These are phyloP conservation scores for Sebastes matsubarae DNA, from an alignment of 2,797 vertebrate genomes.

Conservation along the genomic window DNA sequence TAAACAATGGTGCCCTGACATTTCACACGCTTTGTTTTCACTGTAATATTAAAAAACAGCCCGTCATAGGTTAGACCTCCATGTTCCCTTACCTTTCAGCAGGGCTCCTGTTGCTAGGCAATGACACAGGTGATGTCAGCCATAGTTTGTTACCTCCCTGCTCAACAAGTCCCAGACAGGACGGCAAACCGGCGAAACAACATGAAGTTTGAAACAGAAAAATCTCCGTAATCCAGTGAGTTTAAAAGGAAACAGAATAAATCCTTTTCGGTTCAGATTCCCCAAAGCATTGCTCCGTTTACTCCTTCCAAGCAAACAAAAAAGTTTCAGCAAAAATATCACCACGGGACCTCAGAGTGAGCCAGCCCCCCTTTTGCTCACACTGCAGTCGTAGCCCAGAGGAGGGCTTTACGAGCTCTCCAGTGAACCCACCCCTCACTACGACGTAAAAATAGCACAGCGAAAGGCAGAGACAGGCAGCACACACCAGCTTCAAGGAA, in stretches of 20 bases:
- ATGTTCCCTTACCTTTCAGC: slow-evolving; percentile 54
- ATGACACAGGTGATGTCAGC: slow-evolving; percentile 22
- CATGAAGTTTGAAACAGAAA: neutral
- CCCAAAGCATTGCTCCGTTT: neutral
- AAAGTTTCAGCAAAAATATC: slow-evolving; percentile 1
- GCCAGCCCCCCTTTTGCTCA: slow-evolving; percentile 2
- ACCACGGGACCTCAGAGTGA: slow-evolving; percentile 9
- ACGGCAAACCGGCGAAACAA: neutral
- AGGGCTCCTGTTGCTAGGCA: slow-evolving; percentile 23
- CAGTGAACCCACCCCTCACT: slow-evolving; percentile 43
- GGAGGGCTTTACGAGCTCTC: slow-evolving; percentile 22
- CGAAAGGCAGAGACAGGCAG: slow-evolving; percentile 16
- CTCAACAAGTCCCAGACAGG: neutral
- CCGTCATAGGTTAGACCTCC: neutral
- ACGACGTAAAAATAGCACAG: slow-evolving; percentile 48
- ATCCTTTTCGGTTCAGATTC: neutral
- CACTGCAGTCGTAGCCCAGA: slow-evolving; percentile 8
- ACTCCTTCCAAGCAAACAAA: neutral
- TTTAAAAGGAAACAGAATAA: neutral
- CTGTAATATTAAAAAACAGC: neutral
- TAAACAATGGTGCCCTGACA: neutral
- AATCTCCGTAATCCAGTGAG: neutral
- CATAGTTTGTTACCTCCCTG: slow-evolving; percentile 14
- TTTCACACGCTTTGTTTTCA: slow-evolving; percentile 5
- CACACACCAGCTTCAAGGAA: slow-evolving; percentile 16